phyloP scores from a whole-genome alignment of 2,888 invertebrate genomes.

The Agrochola circellaris region DNA sequence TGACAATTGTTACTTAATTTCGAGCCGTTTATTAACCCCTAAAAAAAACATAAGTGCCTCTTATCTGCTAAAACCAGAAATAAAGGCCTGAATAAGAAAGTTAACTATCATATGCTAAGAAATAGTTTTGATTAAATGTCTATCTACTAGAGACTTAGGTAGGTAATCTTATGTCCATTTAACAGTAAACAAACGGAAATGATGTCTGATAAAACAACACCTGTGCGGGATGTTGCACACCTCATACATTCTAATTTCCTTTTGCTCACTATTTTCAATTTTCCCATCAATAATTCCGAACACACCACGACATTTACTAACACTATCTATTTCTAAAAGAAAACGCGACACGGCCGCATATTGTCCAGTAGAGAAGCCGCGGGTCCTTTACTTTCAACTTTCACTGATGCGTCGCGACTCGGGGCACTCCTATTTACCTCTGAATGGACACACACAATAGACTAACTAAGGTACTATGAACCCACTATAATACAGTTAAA shows the following conservation, averaged over 20 bases:
- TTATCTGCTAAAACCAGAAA: neutral
- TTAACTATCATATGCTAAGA: neutral
- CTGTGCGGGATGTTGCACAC: neutral
- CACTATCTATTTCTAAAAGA: constrained; percentile 23
- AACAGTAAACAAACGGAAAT: constrained; percentile 21
- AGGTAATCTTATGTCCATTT: neutral
- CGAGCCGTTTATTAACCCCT: neutral
- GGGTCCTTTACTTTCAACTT: constrained; percentile 85
- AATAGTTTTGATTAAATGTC: neutral
- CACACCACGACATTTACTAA: neutral
- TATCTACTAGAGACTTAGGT: neutral
- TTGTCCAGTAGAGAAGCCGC: constrained; percentile 74
- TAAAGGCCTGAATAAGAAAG: neutral
- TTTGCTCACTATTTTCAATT: constrained; percentile 14
- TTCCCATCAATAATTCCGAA: constrained; percentile 31
- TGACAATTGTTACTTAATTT: neutral
- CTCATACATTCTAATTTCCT: constrained; percentile 32
- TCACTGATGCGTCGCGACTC: constrained; percentile 74
- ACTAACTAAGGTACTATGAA: constrained; percentile 1
- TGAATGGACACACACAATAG: constrained; percentile 56
- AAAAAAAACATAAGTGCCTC: neutral
- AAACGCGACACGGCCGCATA: constrained; percentile 43
- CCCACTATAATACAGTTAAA: neutral
- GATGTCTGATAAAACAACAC: constrained; percentile 5
- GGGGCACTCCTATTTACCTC: constrained; percentile 65